A percentile compares a stretch with the other conserved stretches of the same genome.
Evolutionary conservation across 1,140 invertebrate genomes (phyloP).

Genomic region (Agraylea sexmaculata): DNA sequence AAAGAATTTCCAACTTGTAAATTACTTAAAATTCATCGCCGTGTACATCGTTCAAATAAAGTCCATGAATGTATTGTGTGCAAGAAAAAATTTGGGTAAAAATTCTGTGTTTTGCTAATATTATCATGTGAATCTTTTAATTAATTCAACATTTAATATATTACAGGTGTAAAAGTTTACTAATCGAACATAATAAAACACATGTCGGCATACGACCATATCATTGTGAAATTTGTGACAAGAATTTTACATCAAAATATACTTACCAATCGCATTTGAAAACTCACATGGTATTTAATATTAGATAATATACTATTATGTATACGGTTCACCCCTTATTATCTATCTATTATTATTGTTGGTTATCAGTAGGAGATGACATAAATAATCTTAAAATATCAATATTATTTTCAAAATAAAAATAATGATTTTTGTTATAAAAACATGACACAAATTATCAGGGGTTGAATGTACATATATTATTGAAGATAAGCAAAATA

Average conservation of each 20-base stretch:
- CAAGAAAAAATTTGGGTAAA: slow-evolving; percentile 47
- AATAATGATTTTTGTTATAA: too few relatives aligned
- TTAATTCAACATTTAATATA: slow-evolving; percentile 5
- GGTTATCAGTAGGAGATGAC: too few relatives aligned
- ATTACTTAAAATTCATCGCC: slow-evolving; percentile 49
- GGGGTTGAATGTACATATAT: not conserved
- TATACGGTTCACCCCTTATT: too few relatives aligned
- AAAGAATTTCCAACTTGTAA: slow-evolving; percentile 49
- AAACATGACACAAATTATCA: not conserved
- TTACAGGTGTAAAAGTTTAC: slow-evolving; percentile 48
- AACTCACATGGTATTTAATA: slow-evolving; percentile 46
- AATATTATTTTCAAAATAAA: too few relatives aligned
- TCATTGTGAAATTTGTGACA: slow-evolving; percentile 50
- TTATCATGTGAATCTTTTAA: not conserved
- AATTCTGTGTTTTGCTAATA: slow-evolving; percentile 3
- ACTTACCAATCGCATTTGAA: slow-evolving; percentile 63
- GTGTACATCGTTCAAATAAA: slow-evolving; percentile 50
- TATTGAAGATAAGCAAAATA: not conserved
- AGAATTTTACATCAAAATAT: slow-evolving; percentile 67
- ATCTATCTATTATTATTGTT: not conserved
- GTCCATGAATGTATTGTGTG: slow-evolving; percentile 52
- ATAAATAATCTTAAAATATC: too few relatives aligned
- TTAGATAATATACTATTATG: too few relatives aligned
- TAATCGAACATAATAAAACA: slow-evolving; percentile 59
- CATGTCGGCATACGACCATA: slow-evolving; percentile 58